These are phyloP conservation scores for Hirtodrosophila histrioides DNA, from an alignment of 2,888 invertebrate genomes.

Conservation along the genomic window DNA sequence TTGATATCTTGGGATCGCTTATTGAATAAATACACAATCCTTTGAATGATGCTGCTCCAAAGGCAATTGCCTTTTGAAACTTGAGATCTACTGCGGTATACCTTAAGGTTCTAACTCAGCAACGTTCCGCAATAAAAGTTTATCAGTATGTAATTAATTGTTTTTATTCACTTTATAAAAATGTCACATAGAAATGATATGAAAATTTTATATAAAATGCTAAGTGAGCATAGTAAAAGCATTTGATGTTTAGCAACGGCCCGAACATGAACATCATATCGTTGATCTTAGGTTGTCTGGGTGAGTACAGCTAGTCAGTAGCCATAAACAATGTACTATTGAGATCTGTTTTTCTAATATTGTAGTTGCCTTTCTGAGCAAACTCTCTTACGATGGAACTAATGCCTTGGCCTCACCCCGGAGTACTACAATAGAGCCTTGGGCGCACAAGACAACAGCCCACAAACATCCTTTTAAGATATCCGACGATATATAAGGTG, in stretches of 20 bases:
- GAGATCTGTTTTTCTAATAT: not conserved
- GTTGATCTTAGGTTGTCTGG: conserved; percentile 1
- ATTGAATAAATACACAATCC: too few species aligned
- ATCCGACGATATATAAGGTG: conserved; percentile 28
- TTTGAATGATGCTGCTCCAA: not conserved
- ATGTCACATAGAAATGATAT: conserved; percentile 4
- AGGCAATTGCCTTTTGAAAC: not conserved
- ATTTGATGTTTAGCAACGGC: conserved; percentile 15
- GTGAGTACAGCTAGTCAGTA: conserved; percentile 9
- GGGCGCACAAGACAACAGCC: conserved; percentile 16
- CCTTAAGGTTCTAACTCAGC: conserved; percentile 2
- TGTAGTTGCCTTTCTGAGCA: conserved; percentile 11
- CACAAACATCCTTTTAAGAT: conserved; percentile 34
- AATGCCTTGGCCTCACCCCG: not conserved
- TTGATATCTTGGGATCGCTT: too few species aligned
- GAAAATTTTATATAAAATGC: conserved; percentile 24
- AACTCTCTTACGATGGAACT: not conserved
- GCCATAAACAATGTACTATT: not conserved
- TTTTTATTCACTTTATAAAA: conserved; percentile 33
- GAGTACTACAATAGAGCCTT: conserved; percentile 12
- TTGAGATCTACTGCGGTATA: not conserved
- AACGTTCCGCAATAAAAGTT: conserved; percentile 16
- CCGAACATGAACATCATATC: conserved; percentile 28
- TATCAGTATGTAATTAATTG: conserved; percentile 6
- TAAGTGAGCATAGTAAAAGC: conserved; percentile 1